phyloP scores from a whole-genome alignment of 2,113 vertebrate species.

The Eonycteris spelaea region DNA sequence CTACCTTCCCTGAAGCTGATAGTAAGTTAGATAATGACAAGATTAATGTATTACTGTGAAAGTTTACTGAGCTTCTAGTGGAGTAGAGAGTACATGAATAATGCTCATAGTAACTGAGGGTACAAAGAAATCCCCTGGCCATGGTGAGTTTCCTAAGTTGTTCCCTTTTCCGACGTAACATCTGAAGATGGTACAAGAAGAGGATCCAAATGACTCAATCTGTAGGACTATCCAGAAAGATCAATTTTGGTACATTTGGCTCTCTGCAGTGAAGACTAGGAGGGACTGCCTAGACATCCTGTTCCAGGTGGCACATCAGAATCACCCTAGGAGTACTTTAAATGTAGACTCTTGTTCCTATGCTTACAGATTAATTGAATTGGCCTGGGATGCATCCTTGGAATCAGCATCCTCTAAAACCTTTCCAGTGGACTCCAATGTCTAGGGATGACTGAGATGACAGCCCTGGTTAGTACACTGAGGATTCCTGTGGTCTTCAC shows the following conservation, averaged over 20 bases:
- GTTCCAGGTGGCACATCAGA: not conserved
- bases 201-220: not conserved
- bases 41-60: not conserved
- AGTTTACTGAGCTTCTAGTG: not conserved
- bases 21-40: not conserved
- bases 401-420: too few species aligned
- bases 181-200: not conserved
- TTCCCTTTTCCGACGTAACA: not conserved
- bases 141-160: not conserved
- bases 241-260: not conserved
- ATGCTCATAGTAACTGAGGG: not conserved
- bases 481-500: not conserved
- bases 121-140: not conserved
- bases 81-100: not conserved
- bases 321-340: not conserved
- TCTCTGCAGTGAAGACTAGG: not conserved
- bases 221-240: not conserved
- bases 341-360: not conserved
- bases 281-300: not conserved
- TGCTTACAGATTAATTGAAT: accelerated
- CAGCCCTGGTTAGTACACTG: not conserved
- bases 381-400: not conserved
- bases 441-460: too few species aligned
- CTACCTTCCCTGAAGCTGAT: not conserved
- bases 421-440: not conserved